Base-by-base conservation (phyloP, 2,888 invertebrate genomes). In the Eupsilia transversa region DNA sequence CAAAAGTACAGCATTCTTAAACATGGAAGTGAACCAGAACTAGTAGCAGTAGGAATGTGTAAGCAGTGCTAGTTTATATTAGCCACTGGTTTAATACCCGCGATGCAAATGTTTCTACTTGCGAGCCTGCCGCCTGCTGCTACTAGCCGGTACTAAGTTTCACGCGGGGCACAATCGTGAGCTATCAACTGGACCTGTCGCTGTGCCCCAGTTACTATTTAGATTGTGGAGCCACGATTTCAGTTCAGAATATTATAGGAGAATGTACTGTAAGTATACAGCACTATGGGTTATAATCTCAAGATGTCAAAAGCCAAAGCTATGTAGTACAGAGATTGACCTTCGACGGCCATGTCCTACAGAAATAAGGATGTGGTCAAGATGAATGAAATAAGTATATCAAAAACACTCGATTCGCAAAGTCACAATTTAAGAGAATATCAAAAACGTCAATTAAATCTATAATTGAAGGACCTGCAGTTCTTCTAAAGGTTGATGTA, bases 111-210 rank as follows among this genome's bases (percentile, higher is more conserved):
- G 49, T 27, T 33, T 14, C 2, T 78, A 56, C 10, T 64, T 38
- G 59, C 30, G 17, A 72, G 46, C 46, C 33, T 20, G 59, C n/a
- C 9, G 20, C 10, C 3, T n/a, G 17, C 41, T 17, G 9, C 2
- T 23, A 20, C 20, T 33, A 61, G 61, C 43, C 59, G 38, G 38
- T 74, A 67, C 71, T 64, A 56, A 72, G 82, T 81, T 70, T 77
- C 76, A 66, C 68, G 72, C 67, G 9, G 41, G 4, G 23, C 20
- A 64, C 43, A 70, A 83, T 59, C 81, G 71, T 75, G 80, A 66
- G 74, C 68, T 68, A 77, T 77, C 70, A 12, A 57, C 66, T 79
- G 59, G 66, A 82, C 82, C 77, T 84, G 85, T 71, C 65, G 81
- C 49, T 46, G 0, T 60, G 72, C 9, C 77, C 82, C 54, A 72